Base-by-base conservation (phyloP, 2,888 invertebrate species). In the Eupithecia exiguata region DNA sequence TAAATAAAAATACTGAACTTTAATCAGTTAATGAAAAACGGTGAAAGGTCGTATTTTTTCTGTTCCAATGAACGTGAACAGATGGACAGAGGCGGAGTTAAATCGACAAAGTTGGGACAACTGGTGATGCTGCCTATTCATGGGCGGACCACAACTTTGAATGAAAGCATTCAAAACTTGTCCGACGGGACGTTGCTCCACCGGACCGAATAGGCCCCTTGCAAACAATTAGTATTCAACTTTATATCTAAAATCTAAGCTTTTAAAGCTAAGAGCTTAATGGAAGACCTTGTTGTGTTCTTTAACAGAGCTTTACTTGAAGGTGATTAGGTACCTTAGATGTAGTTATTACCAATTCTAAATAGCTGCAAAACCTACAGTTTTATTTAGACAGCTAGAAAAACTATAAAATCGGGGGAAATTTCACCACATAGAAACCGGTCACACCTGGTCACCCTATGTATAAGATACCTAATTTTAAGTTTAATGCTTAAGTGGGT, bases 121-220 rank as follows among this genome's bases (percentile, higher is more conserved):
- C 87, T 88, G 86, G 85, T 85, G 86, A 86, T 84, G 65, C 85
- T 84, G 82, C 88, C 87, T 66, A 89, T 91, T 92, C 88, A 91
- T 87, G 82, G 84, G 78, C 84, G 80, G 80, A 76, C 84, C 85
- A 78, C 86, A 91, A 92, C 84, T 92, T 92, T 89, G 84, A 91
- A 92, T 89, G 87, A 87, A 89, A 87, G 86, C 89, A 88, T 90
- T 90, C 88, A 86, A 84, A 92, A 92, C 87, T 92, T 89, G 77
- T 81, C 84, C 87, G 84, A 81, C 78, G 68, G 70, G 72, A 72
- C 77, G 71, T 76, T 77, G 77, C 76, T 77, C 46, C 76, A 46
- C 71, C 70, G 76, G 58, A 5, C 78, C 74, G 66, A 75, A 76
- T 74, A 61, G 68, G 53, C 70, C 58, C 61, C 67, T 73, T 68